Conservation (phyloP, 53 echinoderm and acorn worm genomes). For the Stichopus horrens region DNA sequence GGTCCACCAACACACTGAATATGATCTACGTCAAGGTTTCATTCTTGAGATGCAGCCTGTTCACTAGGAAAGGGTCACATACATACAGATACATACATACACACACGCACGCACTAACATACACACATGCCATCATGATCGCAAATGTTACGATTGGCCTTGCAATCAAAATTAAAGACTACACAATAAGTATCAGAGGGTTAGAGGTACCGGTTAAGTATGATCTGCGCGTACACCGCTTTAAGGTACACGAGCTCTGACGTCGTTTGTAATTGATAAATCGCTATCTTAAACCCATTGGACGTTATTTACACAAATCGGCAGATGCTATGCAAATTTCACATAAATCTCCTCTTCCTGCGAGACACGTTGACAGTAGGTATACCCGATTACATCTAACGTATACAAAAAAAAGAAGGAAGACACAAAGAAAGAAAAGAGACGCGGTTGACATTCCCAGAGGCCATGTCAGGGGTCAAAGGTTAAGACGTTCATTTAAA, state of each 20-base stretch:
- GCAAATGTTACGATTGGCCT: too few relatives aligned
- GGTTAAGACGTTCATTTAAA: neutral
- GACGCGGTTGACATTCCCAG: neutral
- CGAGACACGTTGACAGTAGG: neutral
- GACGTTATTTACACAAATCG: conserved; percentile 43
- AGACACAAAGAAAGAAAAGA: neutral
- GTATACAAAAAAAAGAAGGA: neutral
- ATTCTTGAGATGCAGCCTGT: too few relatives aligned
- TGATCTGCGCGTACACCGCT: neutral
- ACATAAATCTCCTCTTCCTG: conserved; percentile 24
- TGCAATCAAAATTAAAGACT: too few relatives aligned
- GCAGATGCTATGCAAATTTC: conserved; percentile 28
- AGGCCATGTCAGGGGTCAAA: conserved; percentile 16
- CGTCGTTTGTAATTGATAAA: conserved; percentile 11
- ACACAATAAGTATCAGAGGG: too few relatives aligned
- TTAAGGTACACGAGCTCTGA: neutral
- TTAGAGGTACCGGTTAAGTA: too few relatives aligned
- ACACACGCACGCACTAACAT: too few relatives aligned
- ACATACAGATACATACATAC: too few relatives aligned
- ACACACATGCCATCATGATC: too few relatives aligned
- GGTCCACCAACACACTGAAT: too few relatives aligned
- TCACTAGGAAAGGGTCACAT: too few relatives aligned
- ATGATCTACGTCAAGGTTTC: too few relatives aligned
- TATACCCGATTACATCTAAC: neutral
- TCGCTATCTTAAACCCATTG: conserved; percentile 30